A percentile compares a stretch with the other conserved stretches of the same genome.
Conservation (phyloP, 2,797 vertebrate species). For the Pygocentrus nattereri region DNA sequence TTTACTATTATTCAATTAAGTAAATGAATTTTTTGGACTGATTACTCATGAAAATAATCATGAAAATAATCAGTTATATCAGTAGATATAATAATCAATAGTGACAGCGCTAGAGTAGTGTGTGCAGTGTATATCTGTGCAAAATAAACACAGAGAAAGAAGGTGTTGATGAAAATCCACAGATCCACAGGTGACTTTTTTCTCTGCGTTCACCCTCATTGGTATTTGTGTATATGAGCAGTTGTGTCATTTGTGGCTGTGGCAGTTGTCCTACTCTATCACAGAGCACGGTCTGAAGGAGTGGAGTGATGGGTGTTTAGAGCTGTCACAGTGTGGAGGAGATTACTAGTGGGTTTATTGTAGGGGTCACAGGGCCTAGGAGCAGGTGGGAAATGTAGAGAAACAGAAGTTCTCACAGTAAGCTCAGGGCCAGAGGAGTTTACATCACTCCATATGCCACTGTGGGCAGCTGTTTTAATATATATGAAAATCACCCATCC, state of each 20-base stretch:
- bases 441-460: constrained; percentile 86
- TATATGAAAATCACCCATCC: constrained; percentile 98
- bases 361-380: constrained; percentile 73
- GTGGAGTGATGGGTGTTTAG: not conserved
- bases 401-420: constrained; percentile 79
- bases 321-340: constrained; percentile 39
- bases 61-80: too few species aligned
- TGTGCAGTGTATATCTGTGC: not conserved
- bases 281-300: not conserved
- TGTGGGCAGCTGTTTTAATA: constrained; percentile 94
- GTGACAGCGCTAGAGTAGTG: not conserved
- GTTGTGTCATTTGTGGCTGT: not conserved
- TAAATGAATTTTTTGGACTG: too few species aligned
- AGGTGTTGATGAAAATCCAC: not conserved
- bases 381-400: constrained; percentile 74
- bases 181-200: not conserved
- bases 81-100: too few species aligned
- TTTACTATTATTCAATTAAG: too few species aligned
- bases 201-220: not conserved
- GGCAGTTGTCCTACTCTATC: not conserved
- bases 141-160: not conserved
- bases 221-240: constrained; percentile 1
- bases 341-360: constrained; percentile 76
- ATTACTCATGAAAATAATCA: too few species aligned
- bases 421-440: constrained; percentile 81